Conservation (phyloP, 2,113 vertebrate species). For the Jaculus jaculus region DNA sequence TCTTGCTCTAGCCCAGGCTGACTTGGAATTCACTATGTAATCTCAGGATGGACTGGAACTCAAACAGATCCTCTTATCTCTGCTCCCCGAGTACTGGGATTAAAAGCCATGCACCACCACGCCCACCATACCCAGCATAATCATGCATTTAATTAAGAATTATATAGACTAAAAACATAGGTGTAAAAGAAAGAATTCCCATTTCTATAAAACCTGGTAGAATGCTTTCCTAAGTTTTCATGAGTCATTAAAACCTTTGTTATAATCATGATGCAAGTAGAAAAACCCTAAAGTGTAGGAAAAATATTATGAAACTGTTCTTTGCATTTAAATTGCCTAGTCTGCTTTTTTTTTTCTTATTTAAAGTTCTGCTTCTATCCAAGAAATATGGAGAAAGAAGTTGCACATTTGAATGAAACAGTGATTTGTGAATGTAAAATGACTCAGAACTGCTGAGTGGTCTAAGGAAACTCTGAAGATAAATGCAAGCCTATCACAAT, state of each 20-base stretch:
- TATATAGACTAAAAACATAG: neutral
- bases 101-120: too few relatives aligned
- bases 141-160: constrained; percentile 15
- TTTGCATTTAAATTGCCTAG: neutral
- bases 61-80: too few relatives aligned
- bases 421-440: neutral
- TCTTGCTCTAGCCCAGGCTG: too few relatives aligned
- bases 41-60: too few relatives aligned
- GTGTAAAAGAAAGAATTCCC: neutral
- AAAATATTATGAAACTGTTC: neutral
- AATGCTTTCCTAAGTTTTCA: neutral
- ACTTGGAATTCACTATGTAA: too few relatives aligned
- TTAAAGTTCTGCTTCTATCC: neutral
- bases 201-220: neutral
- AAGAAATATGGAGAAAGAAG: neutral
- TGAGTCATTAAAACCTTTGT: constrained; percentile 10
- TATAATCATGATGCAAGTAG: neutral
- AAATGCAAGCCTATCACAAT: accelerated
- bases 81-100: too few relatives aligned
- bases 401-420: neutral
- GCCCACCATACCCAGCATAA: neutral
- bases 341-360: neutral
- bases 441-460: neutral
- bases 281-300: neutral
- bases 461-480: neutral